A percentile compares a stretch with the other conserved stretches of the same genome.
phyloP scores from a whole-genome alignment of 2,888 invertebrate species.

The Andrena dorsata region DNA sequence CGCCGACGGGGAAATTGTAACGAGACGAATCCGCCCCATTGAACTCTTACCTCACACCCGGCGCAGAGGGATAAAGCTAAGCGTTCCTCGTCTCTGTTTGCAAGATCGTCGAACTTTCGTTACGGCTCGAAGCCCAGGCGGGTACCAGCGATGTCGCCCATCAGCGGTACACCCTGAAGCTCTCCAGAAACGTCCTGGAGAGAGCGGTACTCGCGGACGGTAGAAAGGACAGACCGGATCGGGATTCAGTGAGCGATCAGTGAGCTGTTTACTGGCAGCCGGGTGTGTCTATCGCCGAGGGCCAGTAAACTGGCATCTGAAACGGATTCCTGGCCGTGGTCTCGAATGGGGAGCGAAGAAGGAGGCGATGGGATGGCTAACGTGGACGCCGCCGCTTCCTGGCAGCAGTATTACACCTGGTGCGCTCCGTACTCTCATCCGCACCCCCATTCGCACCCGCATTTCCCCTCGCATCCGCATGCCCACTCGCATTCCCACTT shows the following conservation, averaged over 20 bases:
- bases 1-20: no score
- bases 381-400: conserved; percentile 77
- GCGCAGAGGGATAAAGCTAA: not conserved
- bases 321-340: conserved; percentile 40
- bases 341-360: conserved; percentile 77
- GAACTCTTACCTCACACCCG: no score
- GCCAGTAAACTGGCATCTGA: conserved; percentile 29
- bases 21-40: no score
- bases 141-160: not conserved
- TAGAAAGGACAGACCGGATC: not conserved
- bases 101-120: not conserved
- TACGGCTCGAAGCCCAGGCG: not conserved
- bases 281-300: not conserved
- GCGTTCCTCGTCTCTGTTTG: conserved; percentile 6
- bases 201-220: not conserved
- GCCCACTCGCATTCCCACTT: conserved; percentile 67
- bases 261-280: not conserved
- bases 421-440: conserved; percentile 74
- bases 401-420: conserved; percentile 82
- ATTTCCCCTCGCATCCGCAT: conserved; percentile 63
- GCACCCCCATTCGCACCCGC: conserved; percentile 70
- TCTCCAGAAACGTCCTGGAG: not conserved
- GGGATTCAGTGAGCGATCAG: not conserved
- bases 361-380: conserved; percentile 71
- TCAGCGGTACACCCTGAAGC: not conserved